A percentile compares a stretch with the other conserved stretches of the same genome.
These are phyloP conservation scores for Drosophila tristis DNA, from an alignment of 1,140 invertebrate species.

Conservation along the genomic window DNA sequence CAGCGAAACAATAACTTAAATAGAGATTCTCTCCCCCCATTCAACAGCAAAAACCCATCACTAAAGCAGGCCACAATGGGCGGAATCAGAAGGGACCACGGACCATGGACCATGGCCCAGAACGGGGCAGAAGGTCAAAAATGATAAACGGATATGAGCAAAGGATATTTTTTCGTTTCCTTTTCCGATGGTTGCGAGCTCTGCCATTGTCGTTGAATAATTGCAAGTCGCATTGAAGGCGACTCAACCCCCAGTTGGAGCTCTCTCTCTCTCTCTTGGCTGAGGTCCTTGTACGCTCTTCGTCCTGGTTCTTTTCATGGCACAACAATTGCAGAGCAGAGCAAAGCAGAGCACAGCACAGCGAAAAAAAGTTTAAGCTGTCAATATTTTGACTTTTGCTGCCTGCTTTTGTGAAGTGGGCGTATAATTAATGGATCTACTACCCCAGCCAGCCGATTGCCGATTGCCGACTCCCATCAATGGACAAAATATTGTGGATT, in stretches of 20 bases:
- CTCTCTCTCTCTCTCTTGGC: no score
- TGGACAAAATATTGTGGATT: conserved; percentile 67
- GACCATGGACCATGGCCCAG: conserved; percentile 4
- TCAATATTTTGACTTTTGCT: conserved; percentile 84
- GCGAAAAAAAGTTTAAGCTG: conserved; percentile 70
- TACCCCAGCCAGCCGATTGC: neutral
- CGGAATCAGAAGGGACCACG: conserved; percentile 16
- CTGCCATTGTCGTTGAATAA: conserved; percentile 72
- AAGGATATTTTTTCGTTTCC: conserved; percentile 71
- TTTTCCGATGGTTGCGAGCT: conserved; percentile 57
- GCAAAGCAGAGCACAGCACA: conserved; percentile 18
- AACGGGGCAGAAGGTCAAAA: conserved; percentile 79
- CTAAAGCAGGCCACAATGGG: conserved; percentile 43
- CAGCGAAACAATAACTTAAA: conserved; percentile 76
- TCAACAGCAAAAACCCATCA: conserved; percentile 9
- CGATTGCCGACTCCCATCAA: conserved; percentile 46
- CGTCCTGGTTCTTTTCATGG: no score
- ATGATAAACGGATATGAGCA: conserved; percentile 83
- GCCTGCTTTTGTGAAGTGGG: conserved; percentile 77
- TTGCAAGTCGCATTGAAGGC: conserved; percentile 54
- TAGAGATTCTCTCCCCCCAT: conserved; percentile 22
- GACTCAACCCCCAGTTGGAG: neutral
- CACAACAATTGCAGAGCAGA: conserved; percentile 56
- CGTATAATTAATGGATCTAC: conserved; percentile 81
- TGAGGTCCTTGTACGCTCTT: no score